Percentiles rank a stretch among this genome's conserved stretches.
Evolutionary conservation across 30 jellyfish, hydroid and myxozoan genomes (phyloP).

Genomic region (Aurelia coerulea): DNA sequence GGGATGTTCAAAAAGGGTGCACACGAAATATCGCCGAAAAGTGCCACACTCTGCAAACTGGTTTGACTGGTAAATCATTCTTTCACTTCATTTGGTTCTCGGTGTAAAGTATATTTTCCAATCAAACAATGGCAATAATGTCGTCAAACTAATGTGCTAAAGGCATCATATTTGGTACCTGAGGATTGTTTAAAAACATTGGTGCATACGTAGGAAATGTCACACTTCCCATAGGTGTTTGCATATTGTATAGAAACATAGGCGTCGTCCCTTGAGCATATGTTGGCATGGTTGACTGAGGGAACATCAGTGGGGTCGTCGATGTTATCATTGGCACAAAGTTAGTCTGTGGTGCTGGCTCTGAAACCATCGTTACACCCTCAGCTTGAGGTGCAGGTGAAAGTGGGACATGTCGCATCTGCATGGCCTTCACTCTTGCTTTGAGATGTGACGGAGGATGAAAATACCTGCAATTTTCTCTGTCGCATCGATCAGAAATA

Average conservation of each 20-base stretch:
- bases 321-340: slow-evolving; percentile 19
- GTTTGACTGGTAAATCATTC: no score
- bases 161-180: slow-evolving; percentile 21
- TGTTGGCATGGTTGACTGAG: neutral
- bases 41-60: no score
- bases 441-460: slow-evolving; percentile 70
- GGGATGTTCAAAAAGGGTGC: no score
- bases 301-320: slow-evolving; percentile 45
- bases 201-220: slow-evolving; percentile 57
- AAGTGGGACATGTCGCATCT: slow-evolving; percentile 56
- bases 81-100: no score
- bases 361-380: slow-evolving; percentile 9
- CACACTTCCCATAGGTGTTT: slow-evolving; percentile 52
- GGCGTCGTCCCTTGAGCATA: slow-evolving; percentile 43
- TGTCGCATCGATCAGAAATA: slow-evolving; percentile 63
- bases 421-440: slow-evolving; percentile 72
- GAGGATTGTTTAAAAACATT: slow-evolving; percentile 24
- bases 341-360: slow-evolving; percentile 10
- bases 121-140: no score
- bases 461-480: slow-evolving; percentile 65
- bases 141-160: neutral
- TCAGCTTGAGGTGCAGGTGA: slow-evolving; percentile 7
- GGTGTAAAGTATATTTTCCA: no score
- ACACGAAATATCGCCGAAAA: no score
- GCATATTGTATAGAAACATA: slow-evolving; percentile 40